Percentiles rank a stretch among this genome's conserved stretches.
These are phyloP conservation scores for Penelope pileata DNA, from an alignment of 2,113 vertebrate genomes.

Conservation along the genomic window DNA sequence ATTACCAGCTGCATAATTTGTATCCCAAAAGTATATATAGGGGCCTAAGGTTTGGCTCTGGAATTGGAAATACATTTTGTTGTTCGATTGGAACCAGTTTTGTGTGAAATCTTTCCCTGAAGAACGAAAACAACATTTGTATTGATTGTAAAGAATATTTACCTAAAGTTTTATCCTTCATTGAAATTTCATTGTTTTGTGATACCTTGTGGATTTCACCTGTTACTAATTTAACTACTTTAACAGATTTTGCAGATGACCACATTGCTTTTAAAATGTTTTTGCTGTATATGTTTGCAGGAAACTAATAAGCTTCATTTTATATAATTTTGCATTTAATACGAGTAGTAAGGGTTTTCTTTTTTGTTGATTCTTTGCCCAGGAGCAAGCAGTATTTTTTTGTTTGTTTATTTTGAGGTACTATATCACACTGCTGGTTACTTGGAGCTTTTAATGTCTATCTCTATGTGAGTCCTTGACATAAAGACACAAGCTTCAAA, in stretches of 20 bases:
- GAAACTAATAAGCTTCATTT: neutral
- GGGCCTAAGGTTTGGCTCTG: neutral
- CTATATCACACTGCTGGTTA: neutral
- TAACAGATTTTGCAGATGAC: neutral
- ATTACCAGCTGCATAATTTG: neutral
- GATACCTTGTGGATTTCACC: neutral
- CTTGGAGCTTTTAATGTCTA: neutral
- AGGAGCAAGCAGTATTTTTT: neutral
- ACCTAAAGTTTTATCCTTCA: neutral
- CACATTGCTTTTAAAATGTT: neutral
- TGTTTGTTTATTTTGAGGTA: neutral
- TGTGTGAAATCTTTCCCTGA: neutral
- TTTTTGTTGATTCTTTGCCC: neutral
- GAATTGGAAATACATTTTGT: neutral
- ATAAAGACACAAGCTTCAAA: neutral
- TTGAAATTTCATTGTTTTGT: neutral
- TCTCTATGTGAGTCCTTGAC: neutral
- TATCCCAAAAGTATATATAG: neutral
- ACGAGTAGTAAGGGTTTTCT: too few species aligned
- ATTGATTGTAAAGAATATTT: neutral
- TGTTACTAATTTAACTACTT: neutral
- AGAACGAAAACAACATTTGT: too few species aligned
- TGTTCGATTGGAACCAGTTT: neutral
- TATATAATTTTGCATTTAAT: neutral
- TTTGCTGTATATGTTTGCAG: neutral